phyloP scores from a whole-genome alignment of 2,113 vertebrate genomes.

The Zosterops japonicus region DNA sequence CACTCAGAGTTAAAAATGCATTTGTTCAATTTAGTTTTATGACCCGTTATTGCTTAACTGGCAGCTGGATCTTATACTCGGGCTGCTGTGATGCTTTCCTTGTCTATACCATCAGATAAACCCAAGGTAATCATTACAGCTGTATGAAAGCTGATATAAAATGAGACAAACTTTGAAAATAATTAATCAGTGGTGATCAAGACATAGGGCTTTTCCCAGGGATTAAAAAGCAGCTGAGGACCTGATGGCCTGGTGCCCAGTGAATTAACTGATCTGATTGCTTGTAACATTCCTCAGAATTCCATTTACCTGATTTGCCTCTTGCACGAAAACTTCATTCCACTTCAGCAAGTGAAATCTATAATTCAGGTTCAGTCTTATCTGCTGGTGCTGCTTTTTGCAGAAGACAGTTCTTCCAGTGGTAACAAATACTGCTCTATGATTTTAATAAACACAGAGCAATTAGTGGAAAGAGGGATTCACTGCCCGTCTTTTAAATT shows the following conservation, averaged over 20 bases:
- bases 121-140: conserved; percentile 20
- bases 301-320: conserved; percentile 23
- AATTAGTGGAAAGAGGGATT: background rate
- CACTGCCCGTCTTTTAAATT: background rate
- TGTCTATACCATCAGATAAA: background rate
- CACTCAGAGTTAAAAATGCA: conserved; percentile 64
- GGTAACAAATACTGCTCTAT: background rate
- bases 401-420: background rate
- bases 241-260: conserved; percentile 34
- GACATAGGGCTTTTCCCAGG: conserved; percentile 30
- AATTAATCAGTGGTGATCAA: conserved; percentile 58
- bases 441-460: background rate
- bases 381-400: background rate
- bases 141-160: conserved; percentile 20
- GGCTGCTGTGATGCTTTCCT: background rate
- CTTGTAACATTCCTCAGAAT: conserved; percentile 11
- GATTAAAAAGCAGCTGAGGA: conserved; percentile 12
- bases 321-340: background rate
- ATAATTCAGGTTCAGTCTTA: background rate
- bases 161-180: conserved; percentile 53
- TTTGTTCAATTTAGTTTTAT: conserved; percentile 66
- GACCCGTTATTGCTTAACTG: conserved; percentile 56
- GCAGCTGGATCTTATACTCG: conserved; percentile 53
- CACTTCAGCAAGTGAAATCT: conserved; percentile 17
- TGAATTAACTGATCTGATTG: conserved; percentile 45